Evolutionary conservation across 2,797 vertebrate genomes (phyloP).

Genomic region (Rhabdophis nuchalis): DNA sequence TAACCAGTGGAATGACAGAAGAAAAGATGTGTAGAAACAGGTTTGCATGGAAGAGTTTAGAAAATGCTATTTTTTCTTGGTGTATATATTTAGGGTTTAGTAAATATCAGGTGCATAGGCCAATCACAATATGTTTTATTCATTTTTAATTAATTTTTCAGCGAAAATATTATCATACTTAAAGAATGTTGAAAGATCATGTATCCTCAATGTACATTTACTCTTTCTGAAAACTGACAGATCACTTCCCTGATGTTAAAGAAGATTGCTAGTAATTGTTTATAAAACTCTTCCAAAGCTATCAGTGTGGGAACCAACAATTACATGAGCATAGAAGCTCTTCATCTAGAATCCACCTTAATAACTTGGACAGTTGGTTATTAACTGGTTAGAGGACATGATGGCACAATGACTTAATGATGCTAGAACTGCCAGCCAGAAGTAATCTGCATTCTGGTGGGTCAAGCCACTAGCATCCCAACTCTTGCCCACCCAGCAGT

Average conservation of each 20-base stretch:
- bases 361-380: not conserved
- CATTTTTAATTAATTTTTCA: not conserved
- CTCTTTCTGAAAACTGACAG: not conserved
- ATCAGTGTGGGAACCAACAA: not conserved
- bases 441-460: too few species aligned
- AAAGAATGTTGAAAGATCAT: not conserved
- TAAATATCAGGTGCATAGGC: not conserved
- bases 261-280: not conserved
- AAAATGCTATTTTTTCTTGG: not conserved
- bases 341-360: not conserved
- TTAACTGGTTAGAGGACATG: not conserved
- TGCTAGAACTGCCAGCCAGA: too few species aligned
- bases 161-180: not conserved
- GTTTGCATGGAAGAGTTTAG: not conserved
- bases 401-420: not conserved
- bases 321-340: not conserved
- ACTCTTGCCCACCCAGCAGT: not conserved
- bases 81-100: not conserved
- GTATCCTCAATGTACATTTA: not conserved
- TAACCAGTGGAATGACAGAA: not conserved
- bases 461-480: not conserved
- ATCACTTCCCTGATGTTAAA: not conserved
- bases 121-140: not conserved
- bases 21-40: not conserved
- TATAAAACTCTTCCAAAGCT: not conserved